Evolutionary conservation across 2,113 vertebrate genomes (phyloP), one percentile per base, ranked within the genome.

Genomic region (Chionodraco myersi): DNA sequence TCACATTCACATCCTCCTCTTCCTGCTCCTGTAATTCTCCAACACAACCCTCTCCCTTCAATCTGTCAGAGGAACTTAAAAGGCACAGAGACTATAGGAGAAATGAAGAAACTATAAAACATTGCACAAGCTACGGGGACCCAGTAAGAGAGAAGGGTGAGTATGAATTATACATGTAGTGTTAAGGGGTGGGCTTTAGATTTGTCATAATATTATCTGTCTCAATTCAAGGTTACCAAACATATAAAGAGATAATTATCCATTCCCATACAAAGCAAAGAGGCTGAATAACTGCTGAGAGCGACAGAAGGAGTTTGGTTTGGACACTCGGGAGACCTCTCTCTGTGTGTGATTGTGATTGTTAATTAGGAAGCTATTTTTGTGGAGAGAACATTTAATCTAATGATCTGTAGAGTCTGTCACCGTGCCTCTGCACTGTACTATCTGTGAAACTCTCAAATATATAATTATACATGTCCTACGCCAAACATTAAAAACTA

Each of bases 201-300:
- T 85, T 86, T 86, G 73, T 86, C 63, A 67, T 85, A 85, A 89
- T 86, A 82, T 82, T 75, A 87, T 57, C 75, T 81, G 87, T 88
- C 79, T 84, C 72, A 84, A 88, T 82, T 80, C 86, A 91, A 91
- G 90, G 89, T 89, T 86, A 86, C 57, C 36, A 89, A 93, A 92
- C 77, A 79, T 54, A 77, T 66, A 62, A 82, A 64, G 41, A 62
- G 84, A 71, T 77, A 72, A 87, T 89, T 81, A 88, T 89, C 77
- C 68, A 68, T 76, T 79, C 58, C 14, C 64, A 77, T 72, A 68
- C 66, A 79, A 82, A 87, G 80, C 73, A 66, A 5, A 18, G 68
- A 30, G 74, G 59, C 54, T 66, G 61, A 82, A 73, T 51, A 83
- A 84, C 14, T 59, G 88, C 85, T 86, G 86, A 72, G 77, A 79